Conservation (phyloP, 2,113 vertebrate genomes). For the Phyllostomus discolor region DNA sequence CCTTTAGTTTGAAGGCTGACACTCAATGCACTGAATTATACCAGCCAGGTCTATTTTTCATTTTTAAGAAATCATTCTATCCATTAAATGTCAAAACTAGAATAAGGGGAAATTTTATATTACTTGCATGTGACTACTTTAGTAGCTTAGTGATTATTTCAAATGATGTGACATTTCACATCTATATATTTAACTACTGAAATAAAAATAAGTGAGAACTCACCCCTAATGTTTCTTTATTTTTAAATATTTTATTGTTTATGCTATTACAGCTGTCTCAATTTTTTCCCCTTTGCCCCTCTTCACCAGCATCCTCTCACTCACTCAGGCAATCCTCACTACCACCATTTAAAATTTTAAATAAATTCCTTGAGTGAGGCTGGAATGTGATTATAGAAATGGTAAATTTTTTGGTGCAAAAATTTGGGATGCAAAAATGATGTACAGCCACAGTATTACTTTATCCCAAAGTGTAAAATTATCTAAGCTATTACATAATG, state of each 20-base stretch:
- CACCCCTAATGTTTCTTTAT: too few relatives aligned
- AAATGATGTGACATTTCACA: not conserved
- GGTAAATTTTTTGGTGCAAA: not conserved
- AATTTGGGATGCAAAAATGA: not conserved
- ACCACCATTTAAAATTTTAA: not conserved
- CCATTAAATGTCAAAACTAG: not conserved
- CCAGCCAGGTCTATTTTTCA: too few relatives aligned
- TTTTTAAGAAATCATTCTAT: not conserved
- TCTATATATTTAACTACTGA: not conserved
- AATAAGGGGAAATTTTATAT: not conserved
- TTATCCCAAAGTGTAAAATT: not conserved
- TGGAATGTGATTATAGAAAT: not conserved
- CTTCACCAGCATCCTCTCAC: too few relatives aligned
- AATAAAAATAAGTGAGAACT: not conserved
- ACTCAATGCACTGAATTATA: too few relatives aligned
- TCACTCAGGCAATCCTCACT: too few relatives aligned
- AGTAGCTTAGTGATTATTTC: conserved; percentile 1
- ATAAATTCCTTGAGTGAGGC: not conserved
- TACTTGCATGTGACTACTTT: not conserved
- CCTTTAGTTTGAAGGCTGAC: too few relatives aligned
- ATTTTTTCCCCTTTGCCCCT: too few relatives aligned
- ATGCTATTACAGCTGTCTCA: too few relatives aligned
- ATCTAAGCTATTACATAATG: not conserved
- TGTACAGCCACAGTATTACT: not conserved
- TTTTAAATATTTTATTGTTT: too few relatives aligned